Conservation (phyloP, 1,140 invertebrate genomes). For the Drosophila virilis region DNA sequence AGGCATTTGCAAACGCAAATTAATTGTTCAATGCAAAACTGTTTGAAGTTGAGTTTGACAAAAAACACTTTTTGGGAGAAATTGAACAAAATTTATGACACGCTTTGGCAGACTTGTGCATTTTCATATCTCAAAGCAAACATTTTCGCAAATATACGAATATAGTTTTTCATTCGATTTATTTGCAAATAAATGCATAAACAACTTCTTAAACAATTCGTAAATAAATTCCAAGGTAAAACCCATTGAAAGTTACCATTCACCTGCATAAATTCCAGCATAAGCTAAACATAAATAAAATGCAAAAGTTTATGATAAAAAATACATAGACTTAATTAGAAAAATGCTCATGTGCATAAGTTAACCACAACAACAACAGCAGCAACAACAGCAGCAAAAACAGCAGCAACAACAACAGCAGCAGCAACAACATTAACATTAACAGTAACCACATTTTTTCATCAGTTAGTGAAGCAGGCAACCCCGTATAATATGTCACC, state of each 20-base stretch:
- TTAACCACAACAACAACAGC: slow-evolving; percentile 29
- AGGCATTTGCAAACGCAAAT: slow-evolving; percentile 41
- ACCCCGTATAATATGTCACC: slow-evolving; percentile 56
- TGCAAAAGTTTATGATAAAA: slow-evolving; percentile 31
- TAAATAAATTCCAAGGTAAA: neutral
- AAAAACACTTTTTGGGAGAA: slow-evolving; percentile 10
- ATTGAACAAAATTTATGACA: slow-evolving; percentile 4
- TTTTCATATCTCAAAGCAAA: neutral
- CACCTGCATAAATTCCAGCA: slow-evolving; percentile 34
- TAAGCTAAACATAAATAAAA: slow-evolving; percentile 24
- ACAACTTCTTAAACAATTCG: neutral
- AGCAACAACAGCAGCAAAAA: neutral
- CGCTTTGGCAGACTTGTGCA: neutral
- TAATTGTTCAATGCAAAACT: slow-evolving; percentile 57
- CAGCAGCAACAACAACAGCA: slow-evolving; percentile 56
- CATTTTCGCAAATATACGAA: neutral
- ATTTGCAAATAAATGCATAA: too few species aligned
- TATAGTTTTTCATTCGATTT: too few species aligned
- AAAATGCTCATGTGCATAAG: slow-evolving; percentile 74
- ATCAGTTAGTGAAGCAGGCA: slow-evolving; percentile 40
- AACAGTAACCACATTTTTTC: slow-evolving; percentile 73
- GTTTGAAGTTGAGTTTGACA: slow-evolving; percentile 27
- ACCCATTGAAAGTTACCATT: slow-evolving; percentile 23
- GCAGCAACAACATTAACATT: slow-evolving; percentile 31
- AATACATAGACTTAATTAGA: slow-evolving; percentile 61